Base-by-base conservation (phyloP, 2,888 invertebrate species). In the Loripinus fragilis region DNA sequence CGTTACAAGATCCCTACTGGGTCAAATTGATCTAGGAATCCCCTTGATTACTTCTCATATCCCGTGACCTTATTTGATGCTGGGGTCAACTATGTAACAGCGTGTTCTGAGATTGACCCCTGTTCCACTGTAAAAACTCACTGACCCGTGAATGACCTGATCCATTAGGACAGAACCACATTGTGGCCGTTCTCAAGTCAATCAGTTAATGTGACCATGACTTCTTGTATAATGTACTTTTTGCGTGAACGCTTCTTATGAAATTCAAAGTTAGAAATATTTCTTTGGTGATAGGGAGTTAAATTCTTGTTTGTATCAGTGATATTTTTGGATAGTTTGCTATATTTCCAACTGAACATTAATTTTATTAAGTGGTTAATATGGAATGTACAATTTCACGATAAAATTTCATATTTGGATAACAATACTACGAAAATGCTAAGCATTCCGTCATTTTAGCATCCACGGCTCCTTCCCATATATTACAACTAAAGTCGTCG, bases 81-180 rank as follows among this genome's bases (percentile, higher is more conserved):
- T 60, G 60, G 17, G 60, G 60, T 60, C 60, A 60, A 60, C 30
- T 28, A 12, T n/a, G 60, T 33, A 60, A 60, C 33, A 15, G 20
- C 1, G 10, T 60, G 60, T 33, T 60, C 60, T 33, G 1, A 17
- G 60, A 60, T 33, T 60, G 60, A 60, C 60, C 60, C 60, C 20
- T 60, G 33, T 60, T 17, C 60, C 33, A 33, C 2, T 60, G 33
- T 60, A 60, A 3, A 33, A 33, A 5, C 17, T 17, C 60, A 60
- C 17, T 60, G 60, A 60, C 60, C 60, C 60, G 60, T 60, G 33
- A 30, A 60, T 60, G 60, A 60, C 60, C 60, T 33, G 28, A 10
- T 33, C 60, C 60, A 60, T 1, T 8, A 33, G 60, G 60, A 60
- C 60, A 60, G 23, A 30, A 20, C 20, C 7, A 60, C 60, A 60